Conservation (phyloP, 2,113 vertebrate species). For the Tringa solitaria region DNA sequence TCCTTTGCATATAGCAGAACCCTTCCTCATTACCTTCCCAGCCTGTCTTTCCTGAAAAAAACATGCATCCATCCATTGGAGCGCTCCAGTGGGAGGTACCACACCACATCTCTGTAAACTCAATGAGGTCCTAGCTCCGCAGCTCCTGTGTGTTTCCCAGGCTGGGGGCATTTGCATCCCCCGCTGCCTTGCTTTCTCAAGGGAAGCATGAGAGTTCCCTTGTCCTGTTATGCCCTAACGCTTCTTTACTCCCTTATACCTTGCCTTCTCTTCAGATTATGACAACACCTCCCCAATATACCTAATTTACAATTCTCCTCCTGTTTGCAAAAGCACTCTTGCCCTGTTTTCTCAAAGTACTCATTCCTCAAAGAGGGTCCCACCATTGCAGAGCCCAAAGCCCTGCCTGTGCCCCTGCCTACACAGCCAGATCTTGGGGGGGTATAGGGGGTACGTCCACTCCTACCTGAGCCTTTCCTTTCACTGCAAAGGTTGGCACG, state of each 20-base stretch:
- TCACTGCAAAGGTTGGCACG: neutral
- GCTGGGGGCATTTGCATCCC: neutral
- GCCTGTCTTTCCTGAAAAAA: neutral
- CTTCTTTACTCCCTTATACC: neutral
- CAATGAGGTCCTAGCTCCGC: neutral
- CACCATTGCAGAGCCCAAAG: neutral
- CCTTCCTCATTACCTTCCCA: neutral
- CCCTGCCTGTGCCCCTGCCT: neutral
- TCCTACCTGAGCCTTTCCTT: neutral
- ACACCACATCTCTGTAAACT: neutral
- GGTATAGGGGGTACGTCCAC: neutral
- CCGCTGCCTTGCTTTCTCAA: neutral
- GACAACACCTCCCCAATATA: neutral
- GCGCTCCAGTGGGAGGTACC: neutral
- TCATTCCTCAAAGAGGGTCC: neutral
- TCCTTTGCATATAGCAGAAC: neutral
- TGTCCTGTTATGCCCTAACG: neutral
- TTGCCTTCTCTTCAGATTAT: neutral
- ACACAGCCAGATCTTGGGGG: rapidly evolving
- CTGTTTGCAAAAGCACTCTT: neutral
- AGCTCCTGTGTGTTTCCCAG: neutral
- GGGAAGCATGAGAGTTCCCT: neutral
- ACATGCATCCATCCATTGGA: neutral
- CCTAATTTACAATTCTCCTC: neutral
- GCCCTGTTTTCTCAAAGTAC: neutral